Conservation (phyloP, 2,797 vertebrate species). For the Protosalanx chinensis region DNA sequence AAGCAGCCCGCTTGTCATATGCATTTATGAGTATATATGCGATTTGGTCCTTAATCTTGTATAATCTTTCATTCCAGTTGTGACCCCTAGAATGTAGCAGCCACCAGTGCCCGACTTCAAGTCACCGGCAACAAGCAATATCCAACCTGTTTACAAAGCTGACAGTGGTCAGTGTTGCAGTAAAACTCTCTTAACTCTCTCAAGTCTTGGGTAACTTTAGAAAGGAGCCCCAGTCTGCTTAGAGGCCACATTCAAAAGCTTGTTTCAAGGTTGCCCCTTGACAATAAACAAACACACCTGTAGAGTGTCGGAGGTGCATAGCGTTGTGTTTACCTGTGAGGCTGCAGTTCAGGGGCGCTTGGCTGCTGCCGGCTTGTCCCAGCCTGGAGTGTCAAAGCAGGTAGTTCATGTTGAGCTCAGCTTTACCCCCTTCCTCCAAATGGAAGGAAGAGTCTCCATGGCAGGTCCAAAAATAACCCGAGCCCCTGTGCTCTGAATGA, state of each 20-base stretch:
- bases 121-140: conserved; percentile 14
- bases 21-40: background rate
- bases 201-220: conserved; percentile 29
- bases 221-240: conserved; percentile 17
- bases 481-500: conserved; percentile 62
- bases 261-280: conserved; percentile 16
- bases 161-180: conserved; percentile 37
- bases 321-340: conserved; percentile 70
- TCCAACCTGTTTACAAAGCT: conserved; percentile 19
- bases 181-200: conserved; percentile 14
- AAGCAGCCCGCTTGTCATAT: no score
- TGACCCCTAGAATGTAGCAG: background rate
- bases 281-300: conserved; percentile 17
- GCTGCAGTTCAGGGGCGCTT: conserved; percentile 62
- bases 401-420: conserved; percentile 74
- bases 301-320: conserved; percentile 42
- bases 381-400: conserved; percentile 69
- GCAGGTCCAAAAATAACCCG: conserved; percentile 84
- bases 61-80: background rate
- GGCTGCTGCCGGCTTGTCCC: conserved; percentile 74
- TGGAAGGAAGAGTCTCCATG: conserved; percentile 75
- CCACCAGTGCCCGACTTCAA: conserved; percentile 15
- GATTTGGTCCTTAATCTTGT: background rate
- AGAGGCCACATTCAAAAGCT: conserved; percentile 8
- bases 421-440: conserved; percentile 77